Conservation (phyloP, 2,888 invertebrate species). For the Himalopsyche japonica region DNA sequence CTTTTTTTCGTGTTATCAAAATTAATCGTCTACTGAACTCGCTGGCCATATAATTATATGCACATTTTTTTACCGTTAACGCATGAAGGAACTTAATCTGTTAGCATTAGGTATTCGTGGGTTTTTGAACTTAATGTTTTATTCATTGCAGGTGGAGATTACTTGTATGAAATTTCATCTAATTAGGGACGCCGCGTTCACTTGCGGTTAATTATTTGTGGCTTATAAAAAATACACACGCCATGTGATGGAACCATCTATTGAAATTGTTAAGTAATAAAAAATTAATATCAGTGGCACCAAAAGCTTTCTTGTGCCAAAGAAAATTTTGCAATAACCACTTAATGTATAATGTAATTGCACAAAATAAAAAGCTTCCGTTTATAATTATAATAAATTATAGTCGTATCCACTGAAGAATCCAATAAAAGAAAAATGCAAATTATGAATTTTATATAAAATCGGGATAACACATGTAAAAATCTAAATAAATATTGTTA, state of each 20-base stretch:
- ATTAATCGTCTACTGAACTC: constrained; percentile 11
- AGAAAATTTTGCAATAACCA: too few relatives aligned
- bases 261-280: not conserved
- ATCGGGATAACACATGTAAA: too few relatives aligned
- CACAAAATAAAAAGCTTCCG: too few relatives aligned
- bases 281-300: not conserved
- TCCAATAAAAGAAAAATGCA: too few relatives aligned
- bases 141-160: not conserved
- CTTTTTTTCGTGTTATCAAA: not conserved
- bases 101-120: not conserved
- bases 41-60: constrained; percentile 10
- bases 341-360: too few relatives aligned
- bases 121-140: not conserved
- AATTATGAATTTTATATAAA: too few relatives aligned
- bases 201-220: not conserved
- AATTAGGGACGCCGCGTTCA: not conserved
- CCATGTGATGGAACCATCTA: not conserved
- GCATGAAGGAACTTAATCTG: not conserved
- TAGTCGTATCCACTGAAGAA: too few relatives aligned
- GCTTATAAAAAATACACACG: not conserved
- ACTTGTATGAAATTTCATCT: not conserved
- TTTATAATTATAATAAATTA: too few relatives aligned
- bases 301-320: too few relatives aligned
- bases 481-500: too few relatives aligned
- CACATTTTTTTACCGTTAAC: constrained; percentile 7